phyloP scores from a whole-genome alignment of 2,888 invertebrate species.

The Linnaemya tessellans region DNA sequence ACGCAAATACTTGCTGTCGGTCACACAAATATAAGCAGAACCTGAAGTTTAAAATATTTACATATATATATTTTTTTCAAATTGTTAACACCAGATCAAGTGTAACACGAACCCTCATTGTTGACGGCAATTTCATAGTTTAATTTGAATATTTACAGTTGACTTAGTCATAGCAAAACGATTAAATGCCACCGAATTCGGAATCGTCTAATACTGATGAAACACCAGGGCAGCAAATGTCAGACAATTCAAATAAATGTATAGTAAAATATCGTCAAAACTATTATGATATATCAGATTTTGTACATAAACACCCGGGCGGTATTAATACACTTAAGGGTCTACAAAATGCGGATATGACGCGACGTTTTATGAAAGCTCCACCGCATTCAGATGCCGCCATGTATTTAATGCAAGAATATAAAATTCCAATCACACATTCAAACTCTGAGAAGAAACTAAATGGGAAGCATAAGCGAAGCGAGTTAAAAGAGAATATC shows the following conservation, averaged over 20 bases:
- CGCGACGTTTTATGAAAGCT: constrained; percentile 79
- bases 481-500: constrained; percentile 44
- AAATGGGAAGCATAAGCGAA: background rate
- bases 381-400: constrained; percentile 83
- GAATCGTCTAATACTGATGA: constrained; percentile 28
- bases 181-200: constrained; percentile 54
- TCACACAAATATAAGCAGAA: constrained; percentile 8
- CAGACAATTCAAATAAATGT: constrained; percentile 72
- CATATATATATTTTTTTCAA: too few species aligned
- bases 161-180: background rate
- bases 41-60: too few species aligned
- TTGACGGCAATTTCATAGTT: background rate
- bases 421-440: constrained; percentile 74
- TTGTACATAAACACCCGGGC: constrained; percentile 89
- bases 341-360: constrained; percentile 79
- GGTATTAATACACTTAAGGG: constrained; percentile 87
- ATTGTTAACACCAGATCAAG: background rate
- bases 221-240: constrained; percentile 32
- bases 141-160: constrained; percentile 28
- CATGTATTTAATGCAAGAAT: constrained; percentile 82
- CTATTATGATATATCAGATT: constrained; percentile 87
- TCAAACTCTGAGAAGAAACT: constrained; percentile 25
- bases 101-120: background rate
- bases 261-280: constrained; percentile 84
- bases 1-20: background rate